Evolutionary conservation across 2,113 vertebrate genomes (phyloP).

Genomic region (Anarrhichthys ocellatus): DNA sequence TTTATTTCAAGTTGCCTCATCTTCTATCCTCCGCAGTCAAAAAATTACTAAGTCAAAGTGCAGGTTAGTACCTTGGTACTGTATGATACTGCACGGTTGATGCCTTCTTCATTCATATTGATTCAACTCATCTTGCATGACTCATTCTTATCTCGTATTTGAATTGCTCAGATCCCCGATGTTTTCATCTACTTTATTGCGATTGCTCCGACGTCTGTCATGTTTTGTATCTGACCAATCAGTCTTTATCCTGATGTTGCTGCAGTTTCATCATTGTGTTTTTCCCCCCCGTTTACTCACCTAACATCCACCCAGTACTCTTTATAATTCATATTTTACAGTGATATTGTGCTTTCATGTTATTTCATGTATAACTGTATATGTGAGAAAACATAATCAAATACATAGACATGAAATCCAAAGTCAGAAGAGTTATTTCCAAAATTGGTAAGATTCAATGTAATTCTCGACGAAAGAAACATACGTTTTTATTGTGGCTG

Average conservation of each 20-base stretch:
- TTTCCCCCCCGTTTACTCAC: neutral
- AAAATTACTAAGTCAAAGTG: slow-evolving; percentile 97
- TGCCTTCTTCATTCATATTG: slow-evolving; percentile 12
- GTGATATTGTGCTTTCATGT: neutral
- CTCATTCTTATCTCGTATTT: slow-evolving; percentile 23
- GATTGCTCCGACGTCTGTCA: neutral
- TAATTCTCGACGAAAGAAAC: neutral
- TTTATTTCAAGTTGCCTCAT: slow-evolving; percentile 51
- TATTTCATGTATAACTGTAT: slow-evolving; percentile 11
- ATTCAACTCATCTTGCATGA: slow-evolving; percentile 52
- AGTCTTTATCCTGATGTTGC: neutral
- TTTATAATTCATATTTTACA: neutral
- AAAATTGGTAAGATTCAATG: slow-evolving; percentile 3
- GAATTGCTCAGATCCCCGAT: slow-evolving; percentile 4
- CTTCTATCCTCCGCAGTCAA: slow-evolving; percentile 87
- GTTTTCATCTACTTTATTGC: slow-evolving; percentile 2
- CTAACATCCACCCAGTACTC: neutral
- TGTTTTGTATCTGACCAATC: neutral
- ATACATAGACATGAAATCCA: neutral
- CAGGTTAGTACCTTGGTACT: slow-evolving; percentile 89
- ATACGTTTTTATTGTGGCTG: neutral
- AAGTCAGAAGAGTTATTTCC: neutral
- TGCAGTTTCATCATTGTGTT: slow-evolving; percentile 3
- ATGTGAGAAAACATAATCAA: neutral
- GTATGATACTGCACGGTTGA: slow-evolving; percentile 34